phyloP scores from a whole-genome alignment of 30 jellyfish, hydroid and myxozoan species.

The Thelohanellus kitauei region DNA sequence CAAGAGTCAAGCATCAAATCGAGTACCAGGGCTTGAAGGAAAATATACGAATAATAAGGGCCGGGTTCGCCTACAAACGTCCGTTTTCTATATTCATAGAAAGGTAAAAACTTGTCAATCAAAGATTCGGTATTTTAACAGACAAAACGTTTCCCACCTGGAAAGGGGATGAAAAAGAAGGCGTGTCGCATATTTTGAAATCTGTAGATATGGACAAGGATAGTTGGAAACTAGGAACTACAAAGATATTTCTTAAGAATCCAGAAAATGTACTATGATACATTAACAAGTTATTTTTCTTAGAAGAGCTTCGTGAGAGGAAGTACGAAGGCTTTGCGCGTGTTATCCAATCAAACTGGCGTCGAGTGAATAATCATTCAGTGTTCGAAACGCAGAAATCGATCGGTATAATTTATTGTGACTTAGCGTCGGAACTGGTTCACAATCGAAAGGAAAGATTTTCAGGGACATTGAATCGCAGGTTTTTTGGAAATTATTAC shows the following conservation, averaged over 20 bases:
- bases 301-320: slow-evolving; percentile 77
- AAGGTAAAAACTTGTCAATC: slow-evolving; percentile 11
- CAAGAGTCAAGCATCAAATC: slow-evolving; percentile 69
- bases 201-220: slow-evolving; percentile 78
- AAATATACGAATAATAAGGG: slow-evolving; percentile 76
- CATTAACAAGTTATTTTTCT: slow-evolving; percentile 20
- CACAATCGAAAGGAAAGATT: slow-evolving; percentile 41
- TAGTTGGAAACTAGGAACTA: slow-evolving; percentile 86
- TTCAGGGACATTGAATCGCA: slow-evolving; percentile 53
- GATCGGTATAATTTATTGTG: slow-evolving; percentile 12
- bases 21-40: slow-evolving; percentile 81
- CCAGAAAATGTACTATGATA: slow-evolving; percentile 61
- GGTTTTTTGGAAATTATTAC: slow-evolving; percentile 73
- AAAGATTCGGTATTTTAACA: slow-evolving; percentile 47
- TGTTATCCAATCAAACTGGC: slow-evolving; percentile 34
- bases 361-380: slow-evolving; percentile 41
- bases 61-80: slow-evolving; percentile 80
- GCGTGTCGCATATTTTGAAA: slow-evolving; percentile 40
- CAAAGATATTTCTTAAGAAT: slow-evolving; percentile 53
- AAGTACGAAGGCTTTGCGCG: slow-evolving; percentile 68
- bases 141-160: slow-evolving; percentile 64
- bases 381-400: slow-evolving; percentile 30
- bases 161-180: slow-evolving; percentile 39
- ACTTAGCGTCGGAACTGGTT: slow-evolving; percentile 46
- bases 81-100: slow-evolving; percentile 38